phyloP scores from a whole-genome alignment of 1,140 invertebrate genomes.

The Leptinotarsa lineolata region DNA sequence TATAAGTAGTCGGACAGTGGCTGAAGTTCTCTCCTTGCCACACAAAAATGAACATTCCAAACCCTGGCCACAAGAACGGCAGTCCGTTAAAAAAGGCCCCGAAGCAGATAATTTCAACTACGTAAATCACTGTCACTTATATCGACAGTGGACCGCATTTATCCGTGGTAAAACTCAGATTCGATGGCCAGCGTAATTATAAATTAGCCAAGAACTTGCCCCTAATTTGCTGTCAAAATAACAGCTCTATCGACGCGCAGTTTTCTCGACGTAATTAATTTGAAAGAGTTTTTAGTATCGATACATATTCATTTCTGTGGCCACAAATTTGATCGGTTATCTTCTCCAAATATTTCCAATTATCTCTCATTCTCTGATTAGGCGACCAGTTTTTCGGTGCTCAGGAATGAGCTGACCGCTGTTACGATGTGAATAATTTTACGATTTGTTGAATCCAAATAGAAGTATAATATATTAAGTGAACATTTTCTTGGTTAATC shows the following conservation, averaged over 20 bases:
- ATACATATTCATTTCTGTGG: constrained; percentile 29
- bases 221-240: constrained; percentile 51
- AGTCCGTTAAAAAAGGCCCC: constrained; percentile 23
- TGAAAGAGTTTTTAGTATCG: constrained; percentile 28
- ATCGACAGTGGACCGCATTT: constrained; percentile 50
- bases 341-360: constrained; percentile 17
- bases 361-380: constrained; percentile 3
- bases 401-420: constrained; percentile 7
- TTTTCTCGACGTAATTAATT: constrained; percentile 41
- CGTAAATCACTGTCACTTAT: constrained; percentile 50
- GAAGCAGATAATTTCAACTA: constrained; percentile 47
- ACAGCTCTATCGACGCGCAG: constrained; percentile 39
- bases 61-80: constrained; percentile 13
- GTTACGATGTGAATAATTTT: not conserved
- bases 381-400: constrained; percentile 3
- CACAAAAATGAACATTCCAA: constrained; percentile 4
- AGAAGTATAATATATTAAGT: no score
- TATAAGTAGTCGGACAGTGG: constrained; percentile 49
- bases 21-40: constrained; percentile 18
- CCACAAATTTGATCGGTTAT: constrained; percentile 33
- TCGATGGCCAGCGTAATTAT: constrained; percentile 51
- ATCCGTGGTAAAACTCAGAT: constrained; percentile 51
- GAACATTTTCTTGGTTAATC: no score
- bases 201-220: constrained; percentile 49
- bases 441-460: not conserved